Base-by-base conservation (phyloP, 2,113 vertebrate genomes). In the Urocynchramus pylzowi region DNA sequence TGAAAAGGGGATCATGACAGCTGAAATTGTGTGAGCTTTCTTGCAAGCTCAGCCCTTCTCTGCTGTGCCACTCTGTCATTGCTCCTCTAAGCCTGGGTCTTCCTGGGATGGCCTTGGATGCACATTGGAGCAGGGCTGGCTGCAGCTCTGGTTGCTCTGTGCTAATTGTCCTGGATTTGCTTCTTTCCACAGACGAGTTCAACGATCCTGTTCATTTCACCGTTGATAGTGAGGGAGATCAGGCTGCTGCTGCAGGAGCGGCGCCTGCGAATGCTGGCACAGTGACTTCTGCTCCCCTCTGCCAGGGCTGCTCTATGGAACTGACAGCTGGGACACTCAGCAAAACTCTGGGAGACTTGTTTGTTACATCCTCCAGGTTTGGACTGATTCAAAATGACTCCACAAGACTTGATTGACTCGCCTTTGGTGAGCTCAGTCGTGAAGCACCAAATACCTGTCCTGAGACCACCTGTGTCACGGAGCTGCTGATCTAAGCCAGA, bases 161-260 rank as follows among this genome's bases (percentile, higher is more conserved):
- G 54, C 88, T 95, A 2, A 96, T 60, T 88, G 54, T 87, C 23
- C 49, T 78, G 77, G 20, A 7, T 90, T 2, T 93, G 31, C 77
- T 78, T 85, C 71, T 94, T 89, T 97, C 70, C 63, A 52, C 98
- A 99, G 99, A 99, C 98, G 2, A 98, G 98, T 41, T 98, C 98
- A 84, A 99, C 99, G 17, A 60, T 99, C 50, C 18, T 99, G 21
- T 99, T 99, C 98, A 99, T 99, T 97, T 96, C 96, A 1, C 99
- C 99, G 0, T 80, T 99, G 78, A 97, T 99, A 56, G 52, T 98
- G 85, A 98, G 94, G 59, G 99, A 99, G 85, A 70, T 98, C 9
- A 69, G 68, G 4, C 71, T 97, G 87, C 98, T 99, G 50, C 96
- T 98, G 97, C 97, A 94, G 1, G 98, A 98, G 65, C 94, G 97